Evolutionary conservation across 2,888 invertebrate genomes (phyloP), one percentile per base, ranked within the genome.

Genomic region (Troides aeacus): DNA sequence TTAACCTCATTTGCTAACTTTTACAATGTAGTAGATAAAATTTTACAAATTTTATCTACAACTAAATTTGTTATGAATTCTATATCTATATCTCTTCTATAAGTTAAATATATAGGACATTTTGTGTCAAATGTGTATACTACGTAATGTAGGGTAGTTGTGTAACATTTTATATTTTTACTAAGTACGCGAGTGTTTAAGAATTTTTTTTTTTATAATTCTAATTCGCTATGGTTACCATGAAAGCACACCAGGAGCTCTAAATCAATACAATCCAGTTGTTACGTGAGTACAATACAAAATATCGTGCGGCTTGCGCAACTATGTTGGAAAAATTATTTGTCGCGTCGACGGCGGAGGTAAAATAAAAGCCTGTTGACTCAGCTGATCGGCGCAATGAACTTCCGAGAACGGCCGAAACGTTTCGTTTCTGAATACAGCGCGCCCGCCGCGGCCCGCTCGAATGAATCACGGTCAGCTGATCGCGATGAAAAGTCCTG

Each of bases 311-410:
- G 75, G 79, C 76, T 80, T 83, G 82, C 73, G 82, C 84, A 88
- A 89, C 84, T 81, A 77, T 87, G 89, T 89, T 76, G 75, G 74
- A 73, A 76, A 68, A 80, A 80, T 79, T 78, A 81, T 81, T 46
- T 46, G 46, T 46, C 78, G 81, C 74, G 72, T 74, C 80, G 76
- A 78, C 75, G 76, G 79, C 77, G 76, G 79, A 74, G 77, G 79
- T 81, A 79, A 81, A 80, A 78, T 77, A 77, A 78, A 79, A 78
- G 73, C 76, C 71, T 81, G 81, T 87, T 89, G 89, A 90, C 85
- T 89, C 90, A 90, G 86, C 84, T 89, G 86, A 86, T 86, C 80
- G 83, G 89, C 84, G 80, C 89, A 84, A 84, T 87, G 89, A 90
- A 88, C 90, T 84, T 87, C 82, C 76, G 75, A 79, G 84, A 86